phyloP scores from a whole-genome alignment of 2,888 invertebrate genomes.

The Tenthredo amoena region DNA sequence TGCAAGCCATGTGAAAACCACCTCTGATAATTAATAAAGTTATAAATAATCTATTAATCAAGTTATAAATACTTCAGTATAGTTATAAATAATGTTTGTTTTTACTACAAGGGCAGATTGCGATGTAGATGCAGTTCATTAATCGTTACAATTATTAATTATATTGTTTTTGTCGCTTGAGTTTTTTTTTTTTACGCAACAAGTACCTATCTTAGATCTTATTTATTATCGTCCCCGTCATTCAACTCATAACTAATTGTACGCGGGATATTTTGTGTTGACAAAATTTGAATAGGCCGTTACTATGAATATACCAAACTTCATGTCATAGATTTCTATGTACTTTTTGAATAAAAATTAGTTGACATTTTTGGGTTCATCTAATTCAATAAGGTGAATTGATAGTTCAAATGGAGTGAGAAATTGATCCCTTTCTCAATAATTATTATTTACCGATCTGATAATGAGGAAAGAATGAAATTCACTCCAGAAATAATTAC shows the following conservation, averaged over 20 bases:
- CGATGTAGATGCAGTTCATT: conserved; percentile 68
- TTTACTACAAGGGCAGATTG: conserved; percentile 65
- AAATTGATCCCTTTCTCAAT: background rate
- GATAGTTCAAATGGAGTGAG: background rate
- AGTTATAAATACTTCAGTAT: conserved; percentile 69
- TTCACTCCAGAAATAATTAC: background rate
- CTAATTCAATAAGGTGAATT: background rate
- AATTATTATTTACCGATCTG: background rate
- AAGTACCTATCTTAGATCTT: conserved; percentile 65
- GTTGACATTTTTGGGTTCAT: background rate
- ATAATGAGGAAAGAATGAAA: background rate
- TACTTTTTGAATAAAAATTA: background rate
- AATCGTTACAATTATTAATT: conserved; percentile 67
- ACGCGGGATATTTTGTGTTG: conserved; percentile 61
- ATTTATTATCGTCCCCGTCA: conserved; percentile 70
- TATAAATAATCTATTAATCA: conserved; percentile 70
- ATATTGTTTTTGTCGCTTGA: conserved; percentile 67
- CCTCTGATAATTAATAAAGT: conserved; percentile 65
- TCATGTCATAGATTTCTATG: conserved; percentile 24
- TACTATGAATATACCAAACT: conserved; percentile 44
- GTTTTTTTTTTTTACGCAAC: conserved; percentile 62
- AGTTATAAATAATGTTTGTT: conserved; percentile 68
- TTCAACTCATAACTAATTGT: conserved; percentile 63
- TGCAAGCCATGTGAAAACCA: conserved; percentile 63
- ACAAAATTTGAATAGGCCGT: conserved; percentile 53